Base-by-base conservation (phyloP, 2,888 invertebrate species). In the Monopis laevigella region DNA sequence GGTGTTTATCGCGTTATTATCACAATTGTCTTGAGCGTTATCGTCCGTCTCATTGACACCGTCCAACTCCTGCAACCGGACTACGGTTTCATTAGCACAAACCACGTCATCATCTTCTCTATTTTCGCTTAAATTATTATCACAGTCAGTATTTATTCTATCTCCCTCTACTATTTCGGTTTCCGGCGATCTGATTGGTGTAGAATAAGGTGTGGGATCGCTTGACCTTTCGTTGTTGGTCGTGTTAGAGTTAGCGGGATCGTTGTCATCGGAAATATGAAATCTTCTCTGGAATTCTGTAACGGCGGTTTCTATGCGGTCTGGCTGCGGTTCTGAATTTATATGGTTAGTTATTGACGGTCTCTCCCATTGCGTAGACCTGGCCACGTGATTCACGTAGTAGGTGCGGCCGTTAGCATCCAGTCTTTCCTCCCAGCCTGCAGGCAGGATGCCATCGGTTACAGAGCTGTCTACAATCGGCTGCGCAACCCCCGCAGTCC, bases 351-450 rank as follows among this genome's bases (percentile, higher is more conserved):
- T n/a, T n/a, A n/a, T n/a, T 21, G 89, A 88, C 40, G 98, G 98
- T 54, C 96, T 82, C 66, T 96, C 95, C 98, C 98, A 99, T 68
- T 98, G 98, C 43, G 98, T 98, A 46, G 92, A 92, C 54, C 96
- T 84, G 32, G 93, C 93, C 55, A 91, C 86, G 72, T 98, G 98
- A 83, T 98, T 97, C 32, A 98, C 96, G 70, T 95, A 99, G 70
- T 98, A 98, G 1, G 93, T 96, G 56, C 98, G 83, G 3, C 98
- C 98, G 80, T 98, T 98, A 4, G 95, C 96, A 78, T 98, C 98
- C 73, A 93, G 93, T 44, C 98, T 81, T 78, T 97, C 98, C 75
- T 98, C 98, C 98, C 98, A 99, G 28, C 97, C 98, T 5, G 88
- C 81, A 1, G 98, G 98, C 52, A 98, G 65, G 40, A n/a, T n/a